These are phyloP conservation scores for Tragelaphus eurycerus DNA, from an alignment of 2,797 vertebrate species.

Conservation along the genomic window DNA sequence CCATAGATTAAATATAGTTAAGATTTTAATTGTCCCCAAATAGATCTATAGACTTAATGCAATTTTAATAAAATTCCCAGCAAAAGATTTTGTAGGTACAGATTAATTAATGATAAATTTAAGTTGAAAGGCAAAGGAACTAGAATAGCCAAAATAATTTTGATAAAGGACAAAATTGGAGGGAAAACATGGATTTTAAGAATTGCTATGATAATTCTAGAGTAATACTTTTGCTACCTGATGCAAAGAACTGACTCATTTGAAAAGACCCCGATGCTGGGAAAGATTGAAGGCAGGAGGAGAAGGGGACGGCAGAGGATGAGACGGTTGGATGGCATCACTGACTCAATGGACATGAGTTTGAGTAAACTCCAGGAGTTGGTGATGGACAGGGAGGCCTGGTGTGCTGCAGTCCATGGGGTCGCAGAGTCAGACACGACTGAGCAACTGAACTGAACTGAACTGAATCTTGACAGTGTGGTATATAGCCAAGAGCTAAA, in stretches of 20 bases:
- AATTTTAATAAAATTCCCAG: not conserved
- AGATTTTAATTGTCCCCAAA: not conserved
- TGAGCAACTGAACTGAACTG: not conserved
- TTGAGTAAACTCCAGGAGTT: not conserved
- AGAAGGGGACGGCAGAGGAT: not conserved
- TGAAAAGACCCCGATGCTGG: not conserved
- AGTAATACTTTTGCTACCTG: not conserved
- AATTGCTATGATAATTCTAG: not conserved
- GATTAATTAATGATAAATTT: not conserved
- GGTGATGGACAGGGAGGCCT: not conserved
- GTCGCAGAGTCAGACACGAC: accelerated
- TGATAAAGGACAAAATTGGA: not conserved
- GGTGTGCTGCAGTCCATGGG: not conserved
- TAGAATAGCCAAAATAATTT: not conserved
- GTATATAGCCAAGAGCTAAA: not conserved
- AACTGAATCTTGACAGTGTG: not conserved
- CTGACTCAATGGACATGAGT: not conserved
- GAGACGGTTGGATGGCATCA: not conserved
- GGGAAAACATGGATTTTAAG: not conserved
- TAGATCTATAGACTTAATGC: not conserved
- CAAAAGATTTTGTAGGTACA: not conserved
- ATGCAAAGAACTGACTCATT: not conserved
- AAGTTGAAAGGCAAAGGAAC: not conserved
- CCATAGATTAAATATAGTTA: not conserved
- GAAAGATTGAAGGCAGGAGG: not conserved